Conservation (phyloP, 2,797 vertebrate genomes). For the Calcarius lapponicus region DNA sequence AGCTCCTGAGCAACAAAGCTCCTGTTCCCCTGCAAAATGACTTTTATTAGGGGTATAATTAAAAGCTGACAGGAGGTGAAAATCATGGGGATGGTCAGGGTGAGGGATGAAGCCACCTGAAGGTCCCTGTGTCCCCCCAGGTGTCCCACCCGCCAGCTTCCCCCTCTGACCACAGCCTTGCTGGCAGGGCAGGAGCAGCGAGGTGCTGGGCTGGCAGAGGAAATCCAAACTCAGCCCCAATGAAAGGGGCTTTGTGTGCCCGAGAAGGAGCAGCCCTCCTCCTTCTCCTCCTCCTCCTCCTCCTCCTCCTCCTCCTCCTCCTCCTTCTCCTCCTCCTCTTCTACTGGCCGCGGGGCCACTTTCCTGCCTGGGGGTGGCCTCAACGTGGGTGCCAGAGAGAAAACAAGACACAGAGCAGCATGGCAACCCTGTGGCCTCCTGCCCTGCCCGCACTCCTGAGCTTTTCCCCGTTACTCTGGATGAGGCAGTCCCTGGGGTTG, state of each 20-base stretch:
- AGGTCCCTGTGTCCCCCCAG: not conserved
- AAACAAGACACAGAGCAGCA: not conserved
- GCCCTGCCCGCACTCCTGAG: not conserved
- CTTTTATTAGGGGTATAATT: slow-evolving; percentile 53
- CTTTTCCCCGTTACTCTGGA: fast-evolving
- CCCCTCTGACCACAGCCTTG: not conserved
- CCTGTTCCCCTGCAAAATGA: slow-evolving; percentile 46
- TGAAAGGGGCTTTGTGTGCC: slow-evolving; percentile 70
- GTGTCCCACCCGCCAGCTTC: not conserved
- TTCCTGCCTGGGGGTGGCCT: not conserved
- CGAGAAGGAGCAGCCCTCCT: slow-evolving; percentile 15
- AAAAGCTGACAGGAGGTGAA: slow-evolving; percentile 34
- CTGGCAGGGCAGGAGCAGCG: slow-evolving; percentile 48
- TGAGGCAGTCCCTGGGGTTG: not conserved
- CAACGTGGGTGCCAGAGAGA: not conserved
- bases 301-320: not conserved
- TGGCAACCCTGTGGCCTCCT: not conserved
- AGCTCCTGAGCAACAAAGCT: slow-evolving; percentile 67
- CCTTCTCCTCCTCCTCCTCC: not conserved
- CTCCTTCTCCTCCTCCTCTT: not conserved
- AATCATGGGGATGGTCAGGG: not conserved
- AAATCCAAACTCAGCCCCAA: slow-evolving; percentile 45
- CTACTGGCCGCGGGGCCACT: not conserved
- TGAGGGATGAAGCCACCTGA: not conserved
- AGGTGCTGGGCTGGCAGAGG: slow-evolving; percentile 48